Evolutionary conservation across 2,888 invertebrate species (phyloP), one percentile per base, ranked within the genome.

Genomic region (Catotricha subobsoleta): DNA sequence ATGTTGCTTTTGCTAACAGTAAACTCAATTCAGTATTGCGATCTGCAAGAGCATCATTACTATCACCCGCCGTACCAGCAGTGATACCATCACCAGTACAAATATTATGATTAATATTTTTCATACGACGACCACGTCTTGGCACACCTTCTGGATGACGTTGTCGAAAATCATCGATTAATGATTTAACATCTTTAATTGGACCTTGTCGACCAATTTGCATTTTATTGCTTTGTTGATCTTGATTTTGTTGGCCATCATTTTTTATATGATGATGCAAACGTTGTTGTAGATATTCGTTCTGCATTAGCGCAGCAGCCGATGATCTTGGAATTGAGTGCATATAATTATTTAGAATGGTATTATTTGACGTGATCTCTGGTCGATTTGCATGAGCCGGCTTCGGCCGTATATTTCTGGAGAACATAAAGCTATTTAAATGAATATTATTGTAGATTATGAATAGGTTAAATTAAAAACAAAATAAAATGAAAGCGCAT

Each of bases 111-210:
- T 66, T 42, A 67, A 67, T 15, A 67, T 46, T 45, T 52, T 74
- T 72, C 59, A 75, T 71, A 37, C 76, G 59, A 20, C 75, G 65
- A 4, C 76, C 75, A 49, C 79, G 68, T 48, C 79, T 61, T 0
- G 80, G 80, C 1, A 78, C 73, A 4, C 73, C 65, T 48, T 83
- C 80, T 0, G 81, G 80, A 59, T 82, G 80, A 48, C 77, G 67
- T 47, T 79, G 76, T 48, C 81, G 70, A 53, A 80, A 80, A 55
- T 83, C 83, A 1, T 81, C 82, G 52, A 82, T 81, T 42, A 84
- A 80, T 4, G 81, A 79, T 54, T 80, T 76, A 0, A 84, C 83
- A 56, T 86, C 82, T 44, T 82, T 72, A n/a, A 79, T 77, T 1
- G 80, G 75, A 0, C 81, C 77, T 53, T 81, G 81, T 1, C 78